Conservation (phyloP, 35 echinoderm and acorn worm genomes). For the Ophiothrix spiculata region DNA sequence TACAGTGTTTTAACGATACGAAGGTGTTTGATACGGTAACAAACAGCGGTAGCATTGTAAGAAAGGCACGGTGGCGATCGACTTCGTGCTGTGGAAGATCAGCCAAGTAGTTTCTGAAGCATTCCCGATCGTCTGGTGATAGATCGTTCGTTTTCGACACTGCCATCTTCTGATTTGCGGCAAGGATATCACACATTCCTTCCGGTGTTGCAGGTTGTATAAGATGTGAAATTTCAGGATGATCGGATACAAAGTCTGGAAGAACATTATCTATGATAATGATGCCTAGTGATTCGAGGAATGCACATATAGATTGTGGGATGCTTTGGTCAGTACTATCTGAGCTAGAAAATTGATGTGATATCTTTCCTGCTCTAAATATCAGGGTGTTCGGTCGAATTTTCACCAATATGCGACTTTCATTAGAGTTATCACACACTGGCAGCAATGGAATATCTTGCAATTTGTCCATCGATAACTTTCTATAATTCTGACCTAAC, state of each 20-base stretch:
- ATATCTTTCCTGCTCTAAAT: neutral
- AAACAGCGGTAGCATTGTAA: conserved; percentile 19
- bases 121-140: neutral
- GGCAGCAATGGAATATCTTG: conserved; percentile 21
- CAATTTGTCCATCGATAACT: neutral
- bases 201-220: conserved; percentile 14
- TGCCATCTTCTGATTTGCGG: neutral
- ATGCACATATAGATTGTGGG: neutral
- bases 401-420: neutral
- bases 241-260: neutral
- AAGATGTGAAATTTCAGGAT: neutral
- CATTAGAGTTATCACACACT: neutral
- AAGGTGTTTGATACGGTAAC: neutral
- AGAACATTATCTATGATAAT: neutral
- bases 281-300: conserved; percentile 2
- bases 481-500: conserved; percentile 6
- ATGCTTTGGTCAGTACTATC: neutral
- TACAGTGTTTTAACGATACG: neutral
- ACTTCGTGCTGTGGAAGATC: neutral
- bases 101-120: neutral
- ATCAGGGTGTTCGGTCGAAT: conserved; percentile 1
- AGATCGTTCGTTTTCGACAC: neutral
- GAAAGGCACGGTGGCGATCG: neutral
- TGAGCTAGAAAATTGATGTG: neutral
- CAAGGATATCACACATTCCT: neutral